A percentile compares a stretch with the other conserved stretches of the same genome.
Evolutionary conservation across 2,113 vertebrate species (phyloP).

Genomic region (Puntigrus tetrazona): DNA sequence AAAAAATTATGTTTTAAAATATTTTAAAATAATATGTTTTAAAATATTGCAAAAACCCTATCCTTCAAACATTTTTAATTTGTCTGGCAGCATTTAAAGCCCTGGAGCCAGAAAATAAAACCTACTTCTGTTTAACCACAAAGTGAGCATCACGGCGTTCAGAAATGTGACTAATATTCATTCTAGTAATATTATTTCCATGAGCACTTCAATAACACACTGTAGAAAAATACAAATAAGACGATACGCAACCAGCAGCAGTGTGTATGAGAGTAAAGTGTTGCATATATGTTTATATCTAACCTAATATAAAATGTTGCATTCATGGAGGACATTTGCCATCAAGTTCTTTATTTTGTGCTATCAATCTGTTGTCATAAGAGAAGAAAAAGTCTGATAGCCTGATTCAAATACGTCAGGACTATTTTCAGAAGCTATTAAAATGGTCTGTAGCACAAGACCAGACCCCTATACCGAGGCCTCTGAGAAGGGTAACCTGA

Average conservation of each 20-base stretch:
- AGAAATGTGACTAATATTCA: not conserved
- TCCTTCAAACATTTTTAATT: not conserved
- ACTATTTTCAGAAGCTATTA: not conserved
- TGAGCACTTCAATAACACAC: not conserved
- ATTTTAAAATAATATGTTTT: no score
- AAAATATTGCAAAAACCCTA: not conserved
- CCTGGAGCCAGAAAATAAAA: not conserved
- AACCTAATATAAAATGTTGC: not conserved
- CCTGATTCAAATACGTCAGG: not conserved
- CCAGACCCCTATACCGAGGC: not conserved
- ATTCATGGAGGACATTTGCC: not conserved
- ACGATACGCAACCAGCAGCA: not conserved
- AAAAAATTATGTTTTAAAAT: no score
- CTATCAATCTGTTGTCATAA: not conserved
- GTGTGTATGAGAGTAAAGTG: no score
- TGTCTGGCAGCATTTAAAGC: not conserved
- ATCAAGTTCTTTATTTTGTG: not conserved
- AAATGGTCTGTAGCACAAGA: not conserved
- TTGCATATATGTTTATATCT: not conserved
- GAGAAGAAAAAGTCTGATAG: not conserved
- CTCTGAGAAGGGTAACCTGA: constrained; percentile 17
- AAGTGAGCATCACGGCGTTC: not conserved
- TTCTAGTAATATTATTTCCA: not conserved
- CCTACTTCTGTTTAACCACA: not conserved
- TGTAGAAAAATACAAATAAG: not conserved